These are phyloP conservation scores for Nilaparvata lugens DNA, from an alignment of 1,140 invertebrate genomes.

Conservation along the genomic window DNA sequence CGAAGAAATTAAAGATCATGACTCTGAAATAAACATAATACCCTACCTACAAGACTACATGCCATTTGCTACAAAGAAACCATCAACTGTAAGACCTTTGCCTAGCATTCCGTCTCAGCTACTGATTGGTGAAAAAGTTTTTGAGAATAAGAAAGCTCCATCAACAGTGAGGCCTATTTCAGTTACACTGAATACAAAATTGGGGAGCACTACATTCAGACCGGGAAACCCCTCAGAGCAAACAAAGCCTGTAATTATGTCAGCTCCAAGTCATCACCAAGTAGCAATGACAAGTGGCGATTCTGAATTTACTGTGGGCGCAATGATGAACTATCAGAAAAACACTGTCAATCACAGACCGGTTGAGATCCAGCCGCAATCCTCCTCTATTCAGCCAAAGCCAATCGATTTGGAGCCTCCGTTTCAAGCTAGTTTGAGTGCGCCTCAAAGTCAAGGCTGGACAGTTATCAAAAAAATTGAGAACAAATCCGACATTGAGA, in stretches of 20 bases:
- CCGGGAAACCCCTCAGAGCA: conserved; percentile 7
- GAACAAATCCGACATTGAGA: conserved; percentile 19
- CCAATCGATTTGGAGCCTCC: conserved; percentile 56
- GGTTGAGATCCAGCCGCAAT: conserved; percentile 7
- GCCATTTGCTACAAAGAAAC: conserved; percentile 37
- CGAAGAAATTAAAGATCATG: conserved; percentile 24
- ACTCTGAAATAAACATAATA: conserved; percentile 32
- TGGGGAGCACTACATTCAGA: conserved; percentile 11
- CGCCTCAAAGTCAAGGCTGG: conserved; percentile 49
- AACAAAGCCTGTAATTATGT: neutral
- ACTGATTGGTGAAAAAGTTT: neutral
- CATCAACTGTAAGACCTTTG: conserved; percentile 7
- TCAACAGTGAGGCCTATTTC: conserved; percentile 21
- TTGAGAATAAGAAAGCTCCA: conserved; percentile 4
- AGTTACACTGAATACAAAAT: conserved; percentile 21
- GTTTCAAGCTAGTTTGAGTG: conserved; percentile 53
- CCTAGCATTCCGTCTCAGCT: neutral
- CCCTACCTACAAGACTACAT: conserved; percentile 43
- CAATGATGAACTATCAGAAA: conserved; percentile 31
- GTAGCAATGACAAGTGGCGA: conserved; percentile 22
- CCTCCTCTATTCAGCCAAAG: conserved; percentile 29
- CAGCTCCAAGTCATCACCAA: conserved; percentile 4
- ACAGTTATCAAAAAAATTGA: conserved; percentile 42
- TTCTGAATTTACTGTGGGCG: conserved; percentile 34
- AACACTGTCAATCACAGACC: conserved; percentile 20